Conservation (phyloP, 1,140 invertebrate species). For the Hyposmocoma kahamanoa region DNA sequence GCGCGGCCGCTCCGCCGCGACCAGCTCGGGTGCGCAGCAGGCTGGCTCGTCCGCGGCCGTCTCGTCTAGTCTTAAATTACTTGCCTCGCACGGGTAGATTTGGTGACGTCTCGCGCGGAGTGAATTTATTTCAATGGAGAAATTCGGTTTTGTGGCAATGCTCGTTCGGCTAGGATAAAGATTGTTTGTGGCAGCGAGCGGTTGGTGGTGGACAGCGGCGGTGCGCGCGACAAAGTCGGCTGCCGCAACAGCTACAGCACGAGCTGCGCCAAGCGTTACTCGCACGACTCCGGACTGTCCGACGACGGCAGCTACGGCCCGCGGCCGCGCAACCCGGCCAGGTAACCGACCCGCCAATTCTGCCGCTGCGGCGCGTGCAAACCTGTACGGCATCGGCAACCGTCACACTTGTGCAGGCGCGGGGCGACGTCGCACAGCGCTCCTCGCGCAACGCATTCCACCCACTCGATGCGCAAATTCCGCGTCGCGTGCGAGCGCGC, state of each 20-base stretch:
- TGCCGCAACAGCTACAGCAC: background rate
- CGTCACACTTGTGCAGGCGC: background rate
- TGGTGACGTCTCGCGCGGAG: background rate
- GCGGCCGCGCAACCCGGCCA: constrained; percentile 21
- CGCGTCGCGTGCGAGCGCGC: constrained; percentile 38
- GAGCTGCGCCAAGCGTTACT: constrained; percentile 27
- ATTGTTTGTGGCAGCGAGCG: constrained; percentile 18
- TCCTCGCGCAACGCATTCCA: constrained; percentile 10
- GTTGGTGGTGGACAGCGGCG: constrained; percentile 45
- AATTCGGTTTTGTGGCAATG: background rate
- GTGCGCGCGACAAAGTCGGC: background rate
- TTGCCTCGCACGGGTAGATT: background rate
- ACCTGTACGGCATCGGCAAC: background rate
- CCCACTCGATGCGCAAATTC: constrained; percentile 33
- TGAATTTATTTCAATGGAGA: background rate
- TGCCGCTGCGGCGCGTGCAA: background rate
- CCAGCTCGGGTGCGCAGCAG: background rate
- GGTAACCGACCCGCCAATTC: constrained; percentile 11
- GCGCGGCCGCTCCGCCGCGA: constrained; percentile 11
- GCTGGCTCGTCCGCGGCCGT: background rate
- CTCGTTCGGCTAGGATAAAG: no score
- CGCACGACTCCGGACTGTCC: constrained; percentile 49
- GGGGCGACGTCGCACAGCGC: constrained; percentile 1
- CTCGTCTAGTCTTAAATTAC: background rate
- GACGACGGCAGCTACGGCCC: constrained; percentile 40